phyloP scores from a whole-genome alignment of 2,797 vertebrate genomes.

The Anguilla megastoma region DNA sequence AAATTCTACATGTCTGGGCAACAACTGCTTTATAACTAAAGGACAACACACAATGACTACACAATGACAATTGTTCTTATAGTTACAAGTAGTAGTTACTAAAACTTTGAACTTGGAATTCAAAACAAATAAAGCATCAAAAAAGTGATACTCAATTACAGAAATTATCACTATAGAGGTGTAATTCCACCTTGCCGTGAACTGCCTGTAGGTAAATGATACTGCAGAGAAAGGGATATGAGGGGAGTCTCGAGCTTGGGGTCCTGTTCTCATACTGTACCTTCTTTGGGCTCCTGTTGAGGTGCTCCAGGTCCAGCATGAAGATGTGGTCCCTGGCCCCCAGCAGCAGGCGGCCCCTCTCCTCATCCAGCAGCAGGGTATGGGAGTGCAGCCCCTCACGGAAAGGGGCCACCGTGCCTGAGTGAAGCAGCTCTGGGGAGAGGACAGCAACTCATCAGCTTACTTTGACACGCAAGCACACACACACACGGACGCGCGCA shows the following conservation, averaged over 20 bases:
- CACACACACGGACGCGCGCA: background rate
- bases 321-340: slow-evolving; percentile 92
- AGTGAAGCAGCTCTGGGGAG: slow-evolving; percentile 83
- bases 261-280: slow-evolving; percentile 59
- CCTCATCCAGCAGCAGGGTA: slow-evolving; percentile 91
- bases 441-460: slow-evolving; percentile 50
- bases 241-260: slow-evolving; percentile 36
- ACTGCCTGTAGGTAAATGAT: slow-evolving; percentile 11
- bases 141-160: background rate
- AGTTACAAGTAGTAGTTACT: background rate
- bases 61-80: background rate
- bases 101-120: background rate
- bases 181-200: background rate
- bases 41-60: background rate
- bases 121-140: background rate
- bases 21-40: background rate
- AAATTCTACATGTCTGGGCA: background rate
- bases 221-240: slow-evolving; percentile 20
- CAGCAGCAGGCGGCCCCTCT: slow-evolving; percentile 83
- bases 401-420: slow-evolving; percentile 88
- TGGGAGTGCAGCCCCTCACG: slow-evolving; percentile 88
- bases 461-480: slow-evolving; percentile 31
- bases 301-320: slow-evolving; percentile 84
- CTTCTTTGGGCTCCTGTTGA: slow-evolving; percentile 87
- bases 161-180: background rate